A percentile compares a stretch with the other conserved stretches of the same genome.
Evolutionary conservation across 1,140 invertebrate species (phyloP).

Genomic region (Aphidius gifuensis): DNA sequence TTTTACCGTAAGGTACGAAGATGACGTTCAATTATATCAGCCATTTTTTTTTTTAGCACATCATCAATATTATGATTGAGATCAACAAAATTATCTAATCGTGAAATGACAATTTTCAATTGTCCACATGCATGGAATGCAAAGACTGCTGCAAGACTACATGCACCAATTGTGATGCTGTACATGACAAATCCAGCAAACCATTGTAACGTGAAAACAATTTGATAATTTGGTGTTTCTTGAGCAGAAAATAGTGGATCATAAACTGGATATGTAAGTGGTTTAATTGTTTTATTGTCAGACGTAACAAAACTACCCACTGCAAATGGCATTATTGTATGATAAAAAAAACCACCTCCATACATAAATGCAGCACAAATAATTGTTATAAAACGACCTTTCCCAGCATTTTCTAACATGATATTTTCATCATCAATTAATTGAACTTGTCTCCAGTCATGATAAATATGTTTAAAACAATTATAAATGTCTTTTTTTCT

Average conservation of each 20-base stretch:
- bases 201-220: conserved; percentile 29
- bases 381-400: conserved; percentile 9
- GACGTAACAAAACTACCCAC: conserved; percentile 26
- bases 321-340: conserved; percentile 25
- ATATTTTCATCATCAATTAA: conserved; percentile 12
- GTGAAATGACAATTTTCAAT: conserved; percentile 27
- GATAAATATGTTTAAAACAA: conserved; percentile 27
- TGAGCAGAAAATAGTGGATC: conserved; percentile 26
- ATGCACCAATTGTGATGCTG: conserved; percentile 28
- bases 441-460: conserved; percentile 27
- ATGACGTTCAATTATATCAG: conserved; percentile 38
- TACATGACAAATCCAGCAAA: conserved; percentile 30
- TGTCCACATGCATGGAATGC: conserved; percentile 31
- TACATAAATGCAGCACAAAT: conserved; percentile 19
- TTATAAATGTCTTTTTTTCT: conserved; percentile 19
- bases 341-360: conserved; percentile 19
- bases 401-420: conserved; percentile 14
- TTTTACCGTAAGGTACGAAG: conserved; percentile 30
- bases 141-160: conserved; percentile 29
- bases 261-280: conserved; percentile 25
- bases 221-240: conserved; percentile 28
- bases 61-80: conserved; percentile 10
- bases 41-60: conserved; percentile 28
- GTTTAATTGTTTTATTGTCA: conserved; percentile 30
- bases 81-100: conserved; percentile 23